These are phyloP conservation scores for Numida meleagris DNA, from an alignment of 2,113 vertebrate genomes.

Conservation along the genomic window DNA sequence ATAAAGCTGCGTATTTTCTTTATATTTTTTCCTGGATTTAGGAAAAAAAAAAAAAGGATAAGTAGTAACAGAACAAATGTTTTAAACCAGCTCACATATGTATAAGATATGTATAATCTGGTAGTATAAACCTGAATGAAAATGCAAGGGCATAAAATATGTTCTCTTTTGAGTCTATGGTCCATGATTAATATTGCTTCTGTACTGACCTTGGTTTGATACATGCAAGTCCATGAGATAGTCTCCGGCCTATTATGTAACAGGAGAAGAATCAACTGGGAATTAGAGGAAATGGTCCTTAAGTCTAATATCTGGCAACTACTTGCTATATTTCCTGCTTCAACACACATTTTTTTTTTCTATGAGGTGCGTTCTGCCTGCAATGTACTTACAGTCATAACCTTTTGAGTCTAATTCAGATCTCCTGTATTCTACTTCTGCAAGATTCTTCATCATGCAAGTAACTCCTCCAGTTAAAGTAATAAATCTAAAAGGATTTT, in stretches of 20 bases:
- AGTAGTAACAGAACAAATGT: conserved; percentile 69
- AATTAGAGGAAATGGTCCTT: conserved; percentile 14
- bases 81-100: conserved; percentile 56
- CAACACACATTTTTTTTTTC: neutral
- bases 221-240: conserved; percentile 70
- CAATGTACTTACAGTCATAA: neutral
- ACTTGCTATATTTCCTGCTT: neutral
- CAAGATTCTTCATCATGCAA: neutral
- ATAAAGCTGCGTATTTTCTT: conserved; percentile 63
- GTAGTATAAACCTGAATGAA: conserved; percentile 63
- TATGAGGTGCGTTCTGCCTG: neutral
- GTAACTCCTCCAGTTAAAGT: neutral
- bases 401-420: neutral
- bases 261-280: neutral
- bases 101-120: conserved; percentile 66
- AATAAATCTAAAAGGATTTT: neutral
- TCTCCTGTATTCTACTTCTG: neutral
- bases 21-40: conserved; percentile 14
- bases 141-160: conserved; percentile 72
- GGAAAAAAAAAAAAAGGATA: conserved; percentile 61
- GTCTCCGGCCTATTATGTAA: conserved; percentile 69
- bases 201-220: conserved; percentile 69
- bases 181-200: conserved; percentile 78
- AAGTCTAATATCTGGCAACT: neutral
- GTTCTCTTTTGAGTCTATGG: conserved; percentile 50